Base-by-base conservation (phyloP, 1,140 invertebrate genomes). In the Drosophila nikananu region DNA sequence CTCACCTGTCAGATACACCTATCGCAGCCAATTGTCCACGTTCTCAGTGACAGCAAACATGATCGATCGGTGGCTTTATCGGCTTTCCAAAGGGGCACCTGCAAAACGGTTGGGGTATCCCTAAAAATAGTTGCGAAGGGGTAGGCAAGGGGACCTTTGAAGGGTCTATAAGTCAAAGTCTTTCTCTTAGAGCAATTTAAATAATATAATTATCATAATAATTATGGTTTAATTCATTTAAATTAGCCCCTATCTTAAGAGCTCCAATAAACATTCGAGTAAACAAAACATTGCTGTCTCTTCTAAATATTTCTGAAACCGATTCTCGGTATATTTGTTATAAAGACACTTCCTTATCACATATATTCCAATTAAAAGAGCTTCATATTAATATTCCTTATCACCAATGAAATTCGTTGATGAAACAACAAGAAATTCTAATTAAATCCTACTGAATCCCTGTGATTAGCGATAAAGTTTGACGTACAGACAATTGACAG, bases 61-160 rank as follows among this genome's bases (percentile, higher is more conserved):
- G 74, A 78, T 81, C 74, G 81, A 84, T 89, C 72, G 81, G 76
- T 89, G 75, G 74, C 52, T 52, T 1, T 12, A 30, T 15, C 17
- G 19, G 17, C 49, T 27, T 10, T 42, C 37, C 15, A 32, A n/a
- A 39, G 49, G 62, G 60, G 30, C 57, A 44, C 58, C n/a, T 63
- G 77, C 37, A 39, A 13, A n/a, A 27, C 9, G 23, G 3, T 52
- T 13, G 27, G 27, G 51, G 51, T 32, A 32, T 15, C 32, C 27
- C 27, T 39, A 41, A 12, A 35, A 35, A 58, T 51, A 49, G 21
- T 48, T 25, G 25, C 9, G 6, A 61, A 39, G 21, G 27, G 5
- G 19, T 37, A 19, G n/a, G 21, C 15, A 60, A 51, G 21, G 42
- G 2, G n/a, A n/a, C n/a, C n/a, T n/a, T n/a, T n/a, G n/a, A n/a